These are phyloP conservation scores for Phalacrocorax carbo DNA, from an alignment of 2,113 vertebrate species.

Conservation along the genomic window DNA sequence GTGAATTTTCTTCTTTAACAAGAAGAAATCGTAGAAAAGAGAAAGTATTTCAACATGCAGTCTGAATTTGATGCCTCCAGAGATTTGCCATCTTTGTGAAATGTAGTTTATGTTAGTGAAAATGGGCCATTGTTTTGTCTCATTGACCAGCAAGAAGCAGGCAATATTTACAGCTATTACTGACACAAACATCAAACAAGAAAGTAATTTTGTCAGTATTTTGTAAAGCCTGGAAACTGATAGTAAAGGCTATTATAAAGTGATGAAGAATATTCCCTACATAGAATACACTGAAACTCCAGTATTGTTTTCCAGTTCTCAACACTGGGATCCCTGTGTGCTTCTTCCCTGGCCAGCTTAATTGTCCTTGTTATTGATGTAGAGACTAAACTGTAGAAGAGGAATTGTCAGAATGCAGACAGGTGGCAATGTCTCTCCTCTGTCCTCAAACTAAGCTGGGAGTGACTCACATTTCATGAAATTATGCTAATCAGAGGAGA, in stretches of 20 bases:
- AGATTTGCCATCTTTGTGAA: background rate
- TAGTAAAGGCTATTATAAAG: background rate
- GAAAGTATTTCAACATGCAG: background rate
- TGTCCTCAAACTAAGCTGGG: background rate
- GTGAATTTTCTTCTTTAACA: background rate
- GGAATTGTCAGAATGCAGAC: background rate
- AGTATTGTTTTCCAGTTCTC: background rate
- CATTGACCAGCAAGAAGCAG: background rate
- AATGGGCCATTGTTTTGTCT: background rate
- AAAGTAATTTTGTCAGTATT: background rate
- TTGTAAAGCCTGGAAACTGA: background rate
- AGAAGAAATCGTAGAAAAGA: background rate
- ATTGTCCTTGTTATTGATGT: background rate
- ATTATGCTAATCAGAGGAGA: background rate
- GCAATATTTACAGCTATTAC: background rate
- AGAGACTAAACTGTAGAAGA: background rate
- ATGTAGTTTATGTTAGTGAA: background rate
- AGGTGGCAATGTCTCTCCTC: background rate
- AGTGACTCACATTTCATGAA: background rate
- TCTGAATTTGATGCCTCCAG: background rate
- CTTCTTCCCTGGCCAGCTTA: background rate
- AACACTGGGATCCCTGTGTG: background rate
- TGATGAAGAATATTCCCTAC: background rate
- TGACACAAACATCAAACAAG: background rate
- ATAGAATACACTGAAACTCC: background rate